phyloP scores from a whole-genome alignment of 1,140 invertebrate genomes.

The Euura lappo region DNA sequence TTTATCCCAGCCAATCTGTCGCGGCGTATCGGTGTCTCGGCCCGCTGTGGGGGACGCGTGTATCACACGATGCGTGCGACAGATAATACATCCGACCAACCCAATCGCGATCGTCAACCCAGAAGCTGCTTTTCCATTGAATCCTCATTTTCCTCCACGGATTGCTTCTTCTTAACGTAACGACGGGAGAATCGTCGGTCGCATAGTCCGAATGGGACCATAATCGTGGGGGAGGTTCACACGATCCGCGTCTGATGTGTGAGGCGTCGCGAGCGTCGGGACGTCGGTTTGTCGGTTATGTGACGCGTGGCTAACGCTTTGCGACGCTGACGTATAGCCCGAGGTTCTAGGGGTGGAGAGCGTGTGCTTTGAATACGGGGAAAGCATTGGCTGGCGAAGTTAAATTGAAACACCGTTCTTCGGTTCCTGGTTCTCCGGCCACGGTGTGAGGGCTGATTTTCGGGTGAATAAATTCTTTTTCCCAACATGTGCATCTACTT shows the following conservation, averaged over 20 bases:
- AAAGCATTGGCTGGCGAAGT: background rate
- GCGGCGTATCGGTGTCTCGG: conserved; percentile 37
- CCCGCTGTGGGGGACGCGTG: conserved; percentile 23
- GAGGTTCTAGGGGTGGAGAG: conserved; percentile 10
- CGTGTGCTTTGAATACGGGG: background rate
- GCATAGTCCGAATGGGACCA: too few relatives aligned
- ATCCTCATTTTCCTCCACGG: background rate
- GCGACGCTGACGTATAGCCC: conserved; percentile 31
- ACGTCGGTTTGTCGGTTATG: conserved; percentile 24
- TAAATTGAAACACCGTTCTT: background rate
- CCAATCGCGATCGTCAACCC: conserved; percentile 1
- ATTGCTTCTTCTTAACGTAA: too few relatives aligned
- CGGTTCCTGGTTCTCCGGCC: background rate
- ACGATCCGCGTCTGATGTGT: conserved; percentile 25
- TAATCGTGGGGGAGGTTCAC: background rate
- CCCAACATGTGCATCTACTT: too few relatives aligned
- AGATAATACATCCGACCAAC: conserved; percentile 41
- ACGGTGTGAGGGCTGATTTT: background rate
- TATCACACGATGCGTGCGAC: conserved; percentile 37
- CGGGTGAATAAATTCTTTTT: background rate
- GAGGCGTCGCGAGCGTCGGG: conserved; percentile 20
- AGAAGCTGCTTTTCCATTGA: background rate
- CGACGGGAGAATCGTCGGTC: too few relatives aligned
- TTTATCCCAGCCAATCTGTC: conserved; percentile 46
- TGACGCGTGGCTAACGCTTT: conserved; percentile 29